A percentile compares a stretch with the other conserved stretches of the same genome.
Conservation (phyloP, 2,113 vertebrate genomes). For the Coturnix japonica region DNA sequence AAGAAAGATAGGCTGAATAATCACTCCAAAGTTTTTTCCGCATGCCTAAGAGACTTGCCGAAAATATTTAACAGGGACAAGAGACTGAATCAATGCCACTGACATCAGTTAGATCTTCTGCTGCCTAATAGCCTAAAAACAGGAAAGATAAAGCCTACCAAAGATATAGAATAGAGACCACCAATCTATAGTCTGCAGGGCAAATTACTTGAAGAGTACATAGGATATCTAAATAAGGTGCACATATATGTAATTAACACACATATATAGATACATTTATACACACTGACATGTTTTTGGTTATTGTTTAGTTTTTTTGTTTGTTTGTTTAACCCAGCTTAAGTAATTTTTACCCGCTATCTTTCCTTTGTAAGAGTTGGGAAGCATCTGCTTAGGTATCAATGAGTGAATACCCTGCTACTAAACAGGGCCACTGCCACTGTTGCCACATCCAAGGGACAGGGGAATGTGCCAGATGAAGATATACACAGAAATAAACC, state of each 20-base stretch:
- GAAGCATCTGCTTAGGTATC: neutral
- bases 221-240: neutral
- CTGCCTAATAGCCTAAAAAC: neutral
- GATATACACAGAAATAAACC: neutral
- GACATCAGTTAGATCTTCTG: neutral
- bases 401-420: neutral
- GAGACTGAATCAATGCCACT: neutral
- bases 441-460: neutral
- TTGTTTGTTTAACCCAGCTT: neutral
- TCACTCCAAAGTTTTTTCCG: neutral
- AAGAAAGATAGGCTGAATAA: slow-evolving; percentile 7
- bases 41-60: neutral
- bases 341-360: neutral
- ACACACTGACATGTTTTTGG: neutral
- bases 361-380: neutral
- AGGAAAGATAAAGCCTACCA: neutral
- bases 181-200: neutral
- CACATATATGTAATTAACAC: neutral
- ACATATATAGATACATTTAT: neutral
- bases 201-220: neutral
- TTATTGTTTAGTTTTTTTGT: neutral
- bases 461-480: neutral
- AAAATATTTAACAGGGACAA: neutral
- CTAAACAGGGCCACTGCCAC: neutral
- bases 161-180: neutral